A percentile compares a stretch with the other conserved stretches of the same genome.
Evolutionary conservation across 1,140 invertebrate species (phyloP).

Genomic region (Solenopsis fugax): DNA sequence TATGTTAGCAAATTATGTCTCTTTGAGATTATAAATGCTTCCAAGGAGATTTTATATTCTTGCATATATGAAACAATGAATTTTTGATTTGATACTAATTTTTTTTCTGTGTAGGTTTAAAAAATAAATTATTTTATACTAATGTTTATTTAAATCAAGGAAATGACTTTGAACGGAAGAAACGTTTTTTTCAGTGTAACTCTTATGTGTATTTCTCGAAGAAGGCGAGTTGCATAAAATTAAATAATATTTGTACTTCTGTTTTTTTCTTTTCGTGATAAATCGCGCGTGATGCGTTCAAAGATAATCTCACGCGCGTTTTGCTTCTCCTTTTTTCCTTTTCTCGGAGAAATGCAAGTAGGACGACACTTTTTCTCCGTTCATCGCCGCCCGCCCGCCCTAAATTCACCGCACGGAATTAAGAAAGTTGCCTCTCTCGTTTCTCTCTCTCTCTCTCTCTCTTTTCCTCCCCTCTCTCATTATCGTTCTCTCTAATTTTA

Average conservation of each 20-base stretch:
- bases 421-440: not conserved
- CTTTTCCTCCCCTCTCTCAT: not conserved
- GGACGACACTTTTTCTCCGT: conserved; percentile 14
- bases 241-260: not conserved
- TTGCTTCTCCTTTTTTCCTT: not conserved
- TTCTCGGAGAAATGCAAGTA: not conserved
- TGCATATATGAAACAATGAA: no score
- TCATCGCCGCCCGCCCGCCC: not conserved
- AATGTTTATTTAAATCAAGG: no score
- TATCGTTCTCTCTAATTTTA: conserved; percentile 17
- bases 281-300: not conserved
- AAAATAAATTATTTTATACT: no score
- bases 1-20: no score
- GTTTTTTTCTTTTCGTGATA: not conserved
- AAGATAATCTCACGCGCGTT: not conserved
- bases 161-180: no score
- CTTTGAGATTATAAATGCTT: no score
- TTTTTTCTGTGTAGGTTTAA: no score
- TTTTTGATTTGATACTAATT: no score
- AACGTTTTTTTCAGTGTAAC: no score
- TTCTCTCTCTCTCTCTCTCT: not conserved
- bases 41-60: no score
- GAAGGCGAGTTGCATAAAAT: not conserved
- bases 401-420: conserved; percentile 29
- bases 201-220: no score